Evolutionary conservation across 2,797 vertebrate species (phyloP).

Genomic region (Chelon labrosus): DNA sequence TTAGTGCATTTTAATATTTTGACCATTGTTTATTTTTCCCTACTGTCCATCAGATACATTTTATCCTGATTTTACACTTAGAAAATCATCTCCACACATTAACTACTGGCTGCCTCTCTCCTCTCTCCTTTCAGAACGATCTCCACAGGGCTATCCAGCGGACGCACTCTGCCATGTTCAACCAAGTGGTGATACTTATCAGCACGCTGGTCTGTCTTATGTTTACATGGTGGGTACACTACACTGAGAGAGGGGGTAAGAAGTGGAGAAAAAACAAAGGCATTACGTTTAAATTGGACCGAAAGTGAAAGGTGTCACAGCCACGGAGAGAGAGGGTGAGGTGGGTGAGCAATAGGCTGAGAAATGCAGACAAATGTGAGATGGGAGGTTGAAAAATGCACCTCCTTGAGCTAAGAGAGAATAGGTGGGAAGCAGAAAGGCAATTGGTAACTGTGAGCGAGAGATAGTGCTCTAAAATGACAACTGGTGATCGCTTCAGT

Average conservation of each 20-base stretch:
- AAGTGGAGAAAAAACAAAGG: neutral
- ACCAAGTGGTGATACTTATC: constrained; percentile 91
- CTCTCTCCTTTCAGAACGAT: constrained; percentile 82
- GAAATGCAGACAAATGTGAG: constrained; percentile 2
- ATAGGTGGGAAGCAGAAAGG: constrained; percentile 36
- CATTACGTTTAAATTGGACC: constrained; percentile 9
- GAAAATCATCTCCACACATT: constrained; percentile 10
- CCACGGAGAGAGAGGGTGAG: neutral
- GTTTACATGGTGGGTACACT: constrained; percentile 88
- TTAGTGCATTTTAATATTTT: constrained; percentile 15
- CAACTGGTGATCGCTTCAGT: constrained; percentile 52
- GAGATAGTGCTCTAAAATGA: constrained; percentile 61
- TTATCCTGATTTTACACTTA: constrained; percentile 2
- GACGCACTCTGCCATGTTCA: constrained; percentile 91
- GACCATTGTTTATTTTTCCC: neutral
- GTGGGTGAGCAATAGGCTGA: constrained; percentile 15
- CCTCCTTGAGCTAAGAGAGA: constrained; percentile 18
- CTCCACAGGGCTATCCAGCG: constrained; percentile 90
- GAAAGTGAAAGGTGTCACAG: constrained; percentile 25
- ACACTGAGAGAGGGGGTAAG: neutral
- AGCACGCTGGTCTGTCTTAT: constrained; percentile 90
- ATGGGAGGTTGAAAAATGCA: constrained; percentile 21
- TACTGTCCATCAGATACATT: neutral
- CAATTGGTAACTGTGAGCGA: constrained; percentile 57
- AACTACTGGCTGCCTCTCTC: neutral